Evolutionary conservation across 2,113 vertebrate genomes (phyloP), one percentile per base, ranked within the genome.

Genomic region (Rhinichthys klamathensis): DNA sequence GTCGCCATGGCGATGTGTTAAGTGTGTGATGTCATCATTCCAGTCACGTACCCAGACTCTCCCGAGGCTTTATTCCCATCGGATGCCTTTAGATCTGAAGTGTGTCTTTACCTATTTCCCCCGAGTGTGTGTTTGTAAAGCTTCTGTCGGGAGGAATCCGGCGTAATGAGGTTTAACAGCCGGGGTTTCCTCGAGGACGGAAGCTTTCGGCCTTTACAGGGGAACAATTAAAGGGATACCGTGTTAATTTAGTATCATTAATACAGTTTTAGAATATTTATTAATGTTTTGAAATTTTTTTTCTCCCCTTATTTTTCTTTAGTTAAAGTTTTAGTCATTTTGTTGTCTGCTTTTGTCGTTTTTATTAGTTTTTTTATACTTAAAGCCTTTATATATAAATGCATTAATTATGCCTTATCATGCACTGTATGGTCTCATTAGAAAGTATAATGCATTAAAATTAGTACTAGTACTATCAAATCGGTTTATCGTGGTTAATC

Each of bases 21-120:
- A 49, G 13, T 12, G 15, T 3, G 15, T 51, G 49, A 51, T 74
- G 72, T 49, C n/a, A 25, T 76, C 46, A 76, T 76, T 56, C 49
- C 49, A 10, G 74, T 76, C 74, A 56, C 49, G 74, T 76, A n/a
- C 13, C 49, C 44, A 25, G 72, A 51, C 49, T 74, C 44, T 49
- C 70, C 12, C 18, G 3, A 13, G 41, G 70, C 12, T 73, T 73
- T 12, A 41, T 2, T 25, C 41, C 27, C 6, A 16, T 3, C 73
- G 54, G n/a, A 18, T 51, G 54, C 8, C 15, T 76, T 51, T 56
- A 8, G 3, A 35, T 77, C 4, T 58, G 27, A 77, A n/a, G 51
- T 23, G 27, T 16, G 9, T 76, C n/a, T n/a, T 49, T 30, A 76
- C 51, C 30, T 38, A 35, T 56, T 56, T 76, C 27, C 30, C 35